Percentiles rank a stretch among this genome's conserved stretches.
Conservation (phyloP, 1,140 invertebrate species). For the Reticulitermes speratus region DNA sequence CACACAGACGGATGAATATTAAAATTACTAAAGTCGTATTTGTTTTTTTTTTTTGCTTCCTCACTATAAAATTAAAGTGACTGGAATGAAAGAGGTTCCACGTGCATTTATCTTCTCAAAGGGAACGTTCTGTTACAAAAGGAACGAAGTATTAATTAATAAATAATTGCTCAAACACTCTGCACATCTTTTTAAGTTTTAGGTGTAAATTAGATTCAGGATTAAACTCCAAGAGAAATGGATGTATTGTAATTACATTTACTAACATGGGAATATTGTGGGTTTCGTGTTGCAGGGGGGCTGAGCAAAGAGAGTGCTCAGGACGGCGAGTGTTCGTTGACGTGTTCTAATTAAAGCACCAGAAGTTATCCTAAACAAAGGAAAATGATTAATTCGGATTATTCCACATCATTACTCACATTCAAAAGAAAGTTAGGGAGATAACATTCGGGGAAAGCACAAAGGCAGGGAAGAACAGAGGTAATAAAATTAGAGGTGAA, state of each 20-base stretch:
- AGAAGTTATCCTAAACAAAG: slow-evolving; percentile 4
- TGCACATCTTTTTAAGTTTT: no score
- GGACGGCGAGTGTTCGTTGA: not conserved
- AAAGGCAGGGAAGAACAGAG: not conserved
- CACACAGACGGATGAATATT: no score
- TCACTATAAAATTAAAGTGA: no score
- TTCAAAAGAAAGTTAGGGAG: not conserved
- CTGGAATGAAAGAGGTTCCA: no score
- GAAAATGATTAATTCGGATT: slow-evolving; percentile 25
- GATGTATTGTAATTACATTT: not conserved
- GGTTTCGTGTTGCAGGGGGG: not conserved
- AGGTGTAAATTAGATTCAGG: no score
- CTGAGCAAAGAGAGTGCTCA: not conserved
- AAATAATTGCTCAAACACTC: no score
- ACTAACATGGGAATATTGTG: not conserved
- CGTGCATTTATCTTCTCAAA: no score
- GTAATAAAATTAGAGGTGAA: not conserved
- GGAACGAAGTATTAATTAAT: no score
- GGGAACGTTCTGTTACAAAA: no score
- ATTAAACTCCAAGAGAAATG: no score
- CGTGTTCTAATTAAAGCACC: not conserved
- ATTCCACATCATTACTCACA: slow-evolving; percentile 22
- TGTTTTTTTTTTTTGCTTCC: no score
- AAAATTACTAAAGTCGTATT: no score
- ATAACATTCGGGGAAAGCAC: not conserved